A percentile compares a stretch with the other conserved stretches of the same genome.
Conservation (phyloP, 2,113 vertebrate species). For the Heteronetta atricapilla region DNA sequence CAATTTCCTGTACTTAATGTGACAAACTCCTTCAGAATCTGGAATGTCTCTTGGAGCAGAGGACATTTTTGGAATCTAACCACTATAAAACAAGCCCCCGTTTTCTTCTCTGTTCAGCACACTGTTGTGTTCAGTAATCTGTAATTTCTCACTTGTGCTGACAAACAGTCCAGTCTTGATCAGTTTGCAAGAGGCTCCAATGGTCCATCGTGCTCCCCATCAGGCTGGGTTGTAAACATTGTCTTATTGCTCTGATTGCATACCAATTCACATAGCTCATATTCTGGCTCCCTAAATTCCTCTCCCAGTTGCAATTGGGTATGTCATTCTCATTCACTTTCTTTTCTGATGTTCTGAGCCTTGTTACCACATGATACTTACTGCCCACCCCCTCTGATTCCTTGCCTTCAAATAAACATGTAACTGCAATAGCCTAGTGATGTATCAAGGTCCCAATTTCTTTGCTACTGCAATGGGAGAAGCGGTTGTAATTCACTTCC, state of each 20-base stretch:
- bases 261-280: background rate
- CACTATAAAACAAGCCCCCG: background rate
- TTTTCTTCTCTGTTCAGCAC: background rate
- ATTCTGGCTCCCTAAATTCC: background rate
- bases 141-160: conserved; percentile 13
- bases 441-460: background rate
- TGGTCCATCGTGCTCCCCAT: background rate
- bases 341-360: background rate
- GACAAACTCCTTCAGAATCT: background rate
- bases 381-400: background rate
- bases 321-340: background rate
- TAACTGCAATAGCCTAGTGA: background rate
- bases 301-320: background rate
- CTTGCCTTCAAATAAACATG: background rate
- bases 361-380: background rate
- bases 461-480: background rate
- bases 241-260: background rate
- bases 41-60: background rate
- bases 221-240: background rate
- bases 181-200: background rate
- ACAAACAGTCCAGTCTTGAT: background rate
- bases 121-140: background rate
- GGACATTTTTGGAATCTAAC: background rate
- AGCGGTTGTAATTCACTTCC: background rate
- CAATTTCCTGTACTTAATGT: conserved; percentile 22